Evolutionary conservation across 1,140 invertebrate genomes (phyloP), one percentile per base, ranked within the genome.

Genomic region (Parasteatoda tepidariorum): DNA sequence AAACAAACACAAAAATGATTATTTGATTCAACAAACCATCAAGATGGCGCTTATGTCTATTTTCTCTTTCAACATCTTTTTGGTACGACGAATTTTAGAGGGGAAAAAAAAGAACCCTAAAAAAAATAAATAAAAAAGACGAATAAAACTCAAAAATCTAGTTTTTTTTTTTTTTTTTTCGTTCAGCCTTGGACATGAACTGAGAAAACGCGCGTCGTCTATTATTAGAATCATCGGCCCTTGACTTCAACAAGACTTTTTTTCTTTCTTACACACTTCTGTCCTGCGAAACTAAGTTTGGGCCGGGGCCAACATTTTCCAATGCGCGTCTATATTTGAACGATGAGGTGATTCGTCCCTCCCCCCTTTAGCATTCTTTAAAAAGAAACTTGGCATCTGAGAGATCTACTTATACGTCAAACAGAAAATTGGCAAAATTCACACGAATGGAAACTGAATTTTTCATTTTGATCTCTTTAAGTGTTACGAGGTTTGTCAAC

Each of bases 251-350:
- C 57, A 59, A 26, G n/a, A 22, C 57, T 4, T 48, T 48, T 13
- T 41, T 41, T 41, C 38, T 41, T 41, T 41, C 38, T 41, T 24
- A 7, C 55, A 6, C 55, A 4, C 55, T 5, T 5, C 30, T n/a
- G 3, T 18, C 24, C 30, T 13, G 22, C 24, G 24, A 30, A 13
- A 55, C 55, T 59, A 59, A 59, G 55, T 74, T n/a, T 74, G 71
- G 71, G 71, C 24, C 18, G n/a, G 7, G 9, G 31, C 55, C 73
- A 62, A 62, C 34, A 61, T 38, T 62, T 75, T 62, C 59, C 73
- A 54, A 62, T 62, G 62, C 74, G 26, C 74, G 73, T 78, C 74
- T 78, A 78, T 78, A 78, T 78, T 78, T 78, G 74, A 78, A 78
- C 74, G 74, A 78, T 78, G 74, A 78, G 74, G 74, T 54, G 38